Base-by-base conservation (phyloP, 2,888 invertebrate species). In the Bimastos eiseni region DNA sequence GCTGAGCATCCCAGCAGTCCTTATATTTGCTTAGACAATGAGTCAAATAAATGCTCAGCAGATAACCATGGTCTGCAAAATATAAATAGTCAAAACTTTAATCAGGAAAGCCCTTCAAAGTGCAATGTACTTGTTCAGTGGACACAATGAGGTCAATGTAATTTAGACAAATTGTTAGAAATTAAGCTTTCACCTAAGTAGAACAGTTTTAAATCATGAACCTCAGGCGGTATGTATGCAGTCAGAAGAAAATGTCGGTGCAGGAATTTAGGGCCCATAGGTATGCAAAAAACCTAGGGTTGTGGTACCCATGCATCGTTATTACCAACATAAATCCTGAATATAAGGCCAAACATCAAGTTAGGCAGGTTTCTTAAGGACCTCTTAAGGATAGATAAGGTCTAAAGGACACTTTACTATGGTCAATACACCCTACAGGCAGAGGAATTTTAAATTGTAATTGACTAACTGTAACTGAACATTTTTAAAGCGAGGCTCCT, bases 71-170 rank as follows among this genome's bases (percentile, higher is more conserved):
- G 70, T 0, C 11, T n/a, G 8, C 0, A 30, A 70, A 49, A n/a
- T 70, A 70, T n/a, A 70, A 70, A n/a, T 2, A 70, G 70, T 70
- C 70, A 70, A 70, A 70, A 70, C 4, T 15, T 70, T 70, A 24
- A 70, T 70, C 70, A 70, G 30, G n/a, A n/a, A n/a, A n/a, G 70
- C 49, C 70, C n/a, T 70, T 70, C n/a, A 70, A 70, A 30, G 30
- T 70, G 30, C 70, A 70, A 70, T 13, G 13, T 70, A n/a, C 11
- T 30, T n/a, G 70, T 70, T n/a, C n/a, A 70, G n/a, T 8, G n/a
- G 70, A 70, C 70, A 70, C 30, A 70, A 70, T 70, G n/a, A n/a
- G 70, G 70, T 70, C 70, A 70, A n/a, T 70, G 70, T n/a, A n/a
- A n/a, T 70, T n/a, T n/a, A 70, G n/a, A 70, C n/a, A 70, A 70